A percentile compares a stretch with the other conserved stretches of the same genome.
Evolutionary conservation across 2,888 invertebrate genomes (phyloP).

Genomic region (Aproaerema taeniolella): DNA sequence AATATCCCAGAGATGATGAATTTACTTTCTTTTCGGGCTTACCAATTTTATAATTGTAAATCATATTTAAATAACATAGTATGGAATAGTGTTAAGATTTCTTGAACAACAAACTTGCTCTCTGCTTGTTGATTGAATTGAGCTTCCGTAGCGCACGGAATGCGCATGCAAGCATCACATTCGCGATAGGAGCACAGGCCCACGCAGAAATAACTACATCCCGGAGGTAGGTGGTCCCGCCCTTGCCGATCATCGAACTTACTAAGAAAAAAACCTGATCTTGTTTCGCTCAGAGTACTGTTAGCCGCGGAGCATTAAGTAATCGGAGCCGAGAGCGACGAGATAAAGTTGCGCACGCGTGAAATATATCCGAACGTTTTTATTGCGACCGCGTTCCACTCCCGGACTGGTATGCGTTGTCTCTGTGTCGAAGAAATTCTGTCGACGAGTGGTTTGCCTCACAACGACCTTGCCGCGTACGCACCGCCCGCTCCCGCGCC

Average conservation of each 20-base stretch:
- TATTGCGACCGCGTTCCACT: slow-evolving; percentile 69
- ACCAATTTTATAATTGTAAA: too few species aligned
- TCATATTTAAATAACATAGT: too few species aligned
- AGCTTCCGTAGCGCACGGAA: background rate
- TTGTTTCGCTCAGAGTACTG: slow-evolving; percentile 69
- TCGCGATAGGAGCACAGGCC: too few species aligned
- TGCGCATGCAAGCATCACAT: background rate
- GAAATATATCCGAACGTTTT: slow-evolving; percentile 74
- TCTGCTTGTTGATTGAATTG: slow-evolving; percentile 1
- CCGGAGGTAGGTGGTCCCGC: slow-evolving; percentile 35
- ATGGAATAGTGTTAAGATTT: too few species aligned
- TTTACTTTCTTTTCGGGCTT: slow-evolving; percentile 14
- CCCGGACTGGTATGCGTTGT: slow-evolving; percentile 59
- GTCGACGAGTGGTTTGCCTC: slow-evolving; percentile 74
- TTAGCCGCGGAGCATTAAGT: slow-evolving; percentile 71
- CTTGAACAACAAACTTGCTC: background rate
- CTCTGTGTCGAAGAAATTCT: slow-evolving; percentile 67
- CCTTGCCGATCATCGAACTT: slow-evolving; percentile 65
- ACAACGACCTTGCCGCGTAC: slow-evolving; percentile 66
- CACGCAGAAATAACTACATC: too few species aligned
- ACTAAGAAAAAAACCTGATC: slow-evolving; percentile 66
- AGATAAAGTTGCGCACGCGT: slow-evolving; percentile 76
- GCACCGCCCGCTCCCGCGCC: slow-evolving; percentile 31
- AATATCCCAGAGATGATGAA: slow-evolving; percentile 2
- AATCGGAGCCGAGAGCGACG: slow-evolving; percentile 69